Evolutionary conservation across 1,140 invertebrate species (phyloP).

Genomic region (Trichonephila clavipes): DNA sequence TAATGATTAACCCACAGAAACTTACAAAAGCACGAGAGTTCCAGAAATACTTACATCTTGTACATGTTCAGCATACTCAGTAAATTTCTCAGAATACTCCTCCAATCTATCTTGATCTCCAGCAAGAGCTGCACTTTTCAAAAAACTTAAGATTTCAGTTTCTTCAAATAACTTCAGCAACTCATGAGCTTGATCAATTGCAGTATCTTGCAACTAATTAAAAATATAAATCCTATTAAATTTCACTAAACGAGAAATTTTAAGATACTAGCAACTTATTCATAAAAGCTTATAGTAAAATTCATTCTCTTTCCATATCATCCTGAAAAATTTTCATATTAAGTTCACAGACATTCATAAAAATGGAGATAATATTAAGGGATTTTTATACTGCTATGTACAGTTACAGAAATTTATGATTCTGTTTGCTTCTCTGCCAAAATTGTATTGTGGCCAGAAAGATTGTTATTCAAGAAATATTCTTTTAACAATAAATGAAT

Average conservation of each 20-base stretch:
- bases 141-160: constrained; percentile 88
- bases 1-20: too few relatives aligned
- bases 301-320: too few relatives aligned
- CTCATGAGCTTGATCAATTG: constrained; percentile 87
- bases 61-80: constrained; percentile 94
- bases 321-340: too few relatives aligned
- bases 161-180: constrained; percentile 86
- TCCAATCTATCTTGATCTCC: constrained; percentile 91
- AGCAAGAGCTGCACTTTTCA: constrained; percentile 89
- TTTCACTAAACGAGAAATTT: not conserved
- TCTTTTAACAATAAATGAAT: too few relatives aligned
- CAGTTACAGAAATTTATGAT: too few relatives aligned
- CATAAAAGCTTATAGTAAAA: too few relatives aligned
- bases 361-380: not conserved
- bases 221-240: not conserved
- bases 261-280: not conserved
- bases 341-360: not conserved
- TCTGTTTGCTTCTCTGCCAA: too few relatives aligned
- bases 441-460: too few relatives aligned
- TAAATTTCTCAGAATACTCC: constrained; percentile 90
- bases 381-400: too few relatives aligned
- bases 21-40: too few relatives aligned
- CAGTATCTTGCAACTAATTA: constrained; percentile 85
- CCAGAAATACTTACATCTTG: constrained; percentile 86
- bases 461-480: too few relatives aligned